phyloP scores from a whole-genome alignment of 1,140 invertebrate species.

The Drosophila virilis region DNA sequence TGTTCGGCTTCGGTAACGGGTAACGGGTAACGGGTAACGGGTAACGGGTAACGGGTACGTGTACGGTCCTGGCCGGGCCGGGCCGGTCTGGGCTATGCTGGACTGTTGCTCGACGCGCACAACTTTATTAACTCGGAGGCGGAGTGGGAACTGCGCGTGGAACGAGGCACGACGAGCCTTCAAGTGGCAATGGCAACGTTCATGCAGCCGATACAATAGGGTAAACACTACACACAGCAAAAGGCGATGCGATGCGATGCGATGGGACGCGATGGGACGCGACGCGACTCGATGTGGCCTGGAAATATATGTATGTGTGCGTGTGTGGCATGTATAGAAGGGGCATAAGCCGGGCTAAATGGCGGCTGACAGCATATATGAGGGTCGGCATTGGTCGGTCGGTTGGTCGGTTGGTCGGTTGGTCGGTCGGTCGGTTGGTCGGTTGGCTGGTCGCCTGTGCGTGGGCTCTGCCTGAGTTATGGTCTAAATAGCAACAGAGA shows the following conservation, averaged over 20 bases:
- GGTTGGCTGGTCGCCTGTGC: conserved; percentile 18
- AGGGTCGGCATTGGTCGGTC: conserved; percentile 16
- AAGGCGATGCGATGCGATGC: conserved; percentile 4
- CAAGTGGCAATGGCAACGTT: conserved; percentile 21
- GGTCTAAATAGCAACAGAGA: conserved; percentile 57
- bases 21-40: too few species aligned
- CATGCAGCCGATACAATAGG: conserved; percentile 20
- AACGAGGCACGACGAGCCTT: conserved; percentile 15
- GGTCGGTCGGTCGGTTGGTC: conserved; percentile 13
- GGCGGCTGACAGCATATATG: not conserved
- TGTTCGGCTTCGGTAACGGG: not conserved
- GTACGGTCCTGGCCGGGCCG: too few species aligned
- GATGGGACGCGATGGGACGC: not conserved
- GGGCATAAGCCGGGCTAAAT: conserved; percentile 13
- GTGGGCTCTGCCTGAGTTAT: conserved; percentile 52
- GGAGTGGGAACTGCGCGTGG: conserved; percentile 7
- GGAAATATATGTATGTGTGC: conserved; percentile 2
- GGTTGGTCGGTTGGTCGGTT: not conserved
- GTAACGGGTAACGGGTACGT: too few species aligned
- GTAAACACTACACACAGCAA: conserved; percentile 8
- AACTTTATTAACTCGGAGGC: not conserved
- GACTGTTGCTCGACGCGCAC: not conserved
- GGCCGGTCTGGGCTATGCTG: not conserved
- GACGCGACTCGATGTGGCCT: conserved; percentile 4
- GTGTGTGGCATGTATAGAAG: conserved; percentile 7